Base-by-base conservation (phyloP, 1,140 invertebrate species). In the Macrosteles quadrilineatus region DNA sequence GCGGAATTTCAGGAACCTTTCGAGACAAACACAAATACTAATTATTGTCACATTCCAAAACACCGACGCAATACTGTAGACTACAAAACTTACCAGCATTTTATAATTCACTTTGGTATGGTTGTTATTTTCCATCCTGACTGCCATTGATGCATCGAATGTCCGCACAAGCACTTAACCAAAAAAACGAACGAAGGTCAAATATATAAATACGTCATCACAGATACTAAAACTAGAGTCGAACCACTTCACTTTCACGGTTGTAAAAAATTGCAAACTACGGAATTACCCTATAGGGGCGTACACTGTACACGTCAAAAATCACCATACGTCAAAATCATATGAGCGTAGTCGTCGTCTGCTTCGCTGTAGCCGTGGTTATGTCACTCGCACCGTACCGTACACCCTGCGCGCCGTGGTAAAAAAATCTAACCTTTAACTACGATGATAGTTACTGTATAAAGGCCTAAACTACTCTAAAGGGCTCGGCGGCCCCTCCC, bases 381-480 rank as follows among this genome's bases (percentile, higher is more conserved):
- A 36, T 6, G 32, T 36, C 32, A 6, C 4, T 14, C 32, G 32
- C 32, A 36, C 32, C 32, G 14, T 36, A 36, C 4, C 32, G 32
- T 36, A 36, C 32, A n/a, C n/a, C n/a, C 32, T 14, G 32, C 32
- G 32, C 4, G 4, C 55, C 4, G 25, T 59, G 2, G 21, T 29
- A 4, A 27, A 59, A 59, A 59, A 59, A 25, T n/a, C 23, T 12
- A 27, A 25, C 21, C 25, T 27, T 29, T 14, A 27, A 11, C 14
- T 59, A 59, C 25, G 23, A 4, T 27, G 55, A 59, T 59, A 59
- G 12, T 14, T 1, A 59, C 55, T 3, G 55, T 59, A 29, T 27
- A 59, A 59, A 59, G 55, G 55, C 25, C 55, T 59, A 59, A 59
- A 59, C 55, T 59, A 59, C 55, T 21, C 55, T 59, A 59, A 59